Evolutionary conservation across 1,140 invertebrate species (phyloP).

Genomic region (Procambarus clarkii): DNA sequence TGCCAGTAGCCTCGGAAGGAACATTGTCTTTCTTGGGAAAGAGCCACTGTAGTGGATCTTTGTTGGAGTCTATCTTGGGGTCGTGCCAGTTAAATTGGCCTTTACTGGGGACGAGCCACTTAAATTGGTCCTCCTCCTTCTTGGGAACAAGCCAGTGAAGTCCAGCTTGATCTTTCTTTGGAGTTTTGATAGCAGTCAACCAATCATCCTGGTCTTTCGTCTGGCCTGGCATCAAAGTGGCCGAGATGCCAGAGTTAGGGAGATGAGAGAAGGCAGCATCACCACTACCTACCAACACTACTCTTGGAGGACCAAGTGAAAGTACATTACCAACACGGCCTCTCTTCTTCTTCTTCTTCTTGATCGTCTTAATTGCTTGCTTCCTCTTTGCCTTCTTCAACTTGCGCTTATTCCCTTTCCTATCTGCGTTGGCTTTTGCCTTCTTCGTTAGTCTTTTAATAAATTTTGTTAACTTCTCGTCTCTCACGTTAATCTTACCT

Average conservation of each 20-base stretch:
- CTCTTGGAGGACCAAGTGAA: background rate
- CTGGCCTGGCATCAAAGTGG: too few species aligned
- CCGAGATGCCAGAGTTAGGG: too few species aligned
- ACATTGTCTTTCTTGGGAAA: background rate
- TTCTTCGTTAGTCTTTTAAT: background rate
- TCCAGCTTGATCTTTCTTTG: background rate
- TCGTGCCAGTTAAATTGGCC: background rate
- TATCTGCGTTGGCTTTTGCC: background rate
- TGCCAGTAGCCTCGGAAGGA: background rate
- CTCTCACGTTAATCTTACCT: background rate
- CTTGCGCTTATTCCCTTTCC: background rate
- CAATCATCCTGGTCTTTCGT: too few species aligned
- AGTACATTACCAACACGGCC: background rate
- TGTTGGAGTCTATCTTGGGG: background rate
- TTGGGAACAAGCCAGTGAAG: background rate
- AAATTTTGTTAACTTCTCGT: background rate
- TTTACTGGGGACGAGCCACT: background rate
- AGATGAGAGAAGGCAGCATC: background rate
- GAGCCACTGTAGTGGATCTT: background rate
- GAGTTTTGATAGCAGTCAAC: too few species aligned
- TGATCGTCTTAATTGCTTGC: background rate
- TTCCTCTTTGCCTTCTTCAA: background rate
- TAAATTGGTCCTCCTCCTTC: background rate
- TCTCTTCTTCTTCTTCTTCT: background rate
- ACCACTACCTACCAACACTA: background rate